phyloP scores from a whole-genome alignment of 2,888 invertebrate genomes.

The Piscicola geometra region DNA sequence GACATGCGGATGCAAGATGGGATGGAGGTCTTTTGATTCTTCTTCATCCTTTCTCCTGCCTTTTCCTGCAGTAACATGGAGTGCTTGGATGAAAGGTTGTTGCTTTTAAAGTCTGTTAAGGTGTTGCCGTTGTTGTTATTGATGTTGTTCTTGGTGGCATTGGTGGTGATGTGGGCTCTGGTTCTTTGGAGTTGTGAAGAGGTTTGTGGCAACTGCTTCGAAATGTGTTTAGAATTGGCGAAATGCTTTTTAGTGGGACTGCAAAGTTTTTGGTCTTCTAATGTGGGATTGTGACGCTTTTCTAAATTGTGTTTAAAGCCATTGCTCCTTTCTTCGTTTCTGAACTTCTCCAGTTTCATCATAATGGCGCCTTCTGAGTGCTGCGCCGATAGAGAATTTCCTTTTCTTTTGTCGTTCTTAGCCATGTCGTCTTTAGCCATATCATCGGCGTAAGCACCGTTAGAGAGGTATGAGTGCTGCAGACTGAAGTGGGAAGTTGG shows the following conservation, averaged over 20 bases:
- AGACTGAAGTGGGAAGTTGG: not conserved
- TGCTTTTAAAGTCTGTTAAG: not conserved
- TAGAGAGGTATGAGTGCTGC: not conserved
- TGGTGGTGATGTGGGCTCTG: too few species aligned
- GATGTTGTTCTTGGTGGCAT: not conserved
- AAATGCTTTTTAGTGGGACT: not conserved
- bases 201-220: too few species aligned
- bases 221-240: not conserved
- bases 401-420: not conserved
- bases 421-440: slow-evolving; percentile 1
- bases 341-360: not conserved
- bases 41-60: not conserved
- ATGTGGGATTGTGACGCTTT: too few species aligned
- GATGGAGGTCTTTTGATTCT: not conserved
- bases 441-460: not conserved
- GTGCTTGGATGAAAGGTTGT: not conserved
- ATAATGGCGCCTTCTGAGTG: not conserved
- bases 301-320: too few species aligned
- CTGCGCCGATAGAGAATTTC: not conserved
- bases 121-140: not conserved
- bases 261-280: not conserved
- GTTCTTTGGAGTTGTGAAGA: too few species aligned
- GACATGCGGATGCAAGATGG: too few species aligned
- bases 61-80: not conserved
- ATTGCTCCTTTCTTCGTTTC: not conserved